phyloP scores from a whole-genome alignment of 2,113 vertebrate genomes.

The Ramphastos sulfuratus region DNA sequence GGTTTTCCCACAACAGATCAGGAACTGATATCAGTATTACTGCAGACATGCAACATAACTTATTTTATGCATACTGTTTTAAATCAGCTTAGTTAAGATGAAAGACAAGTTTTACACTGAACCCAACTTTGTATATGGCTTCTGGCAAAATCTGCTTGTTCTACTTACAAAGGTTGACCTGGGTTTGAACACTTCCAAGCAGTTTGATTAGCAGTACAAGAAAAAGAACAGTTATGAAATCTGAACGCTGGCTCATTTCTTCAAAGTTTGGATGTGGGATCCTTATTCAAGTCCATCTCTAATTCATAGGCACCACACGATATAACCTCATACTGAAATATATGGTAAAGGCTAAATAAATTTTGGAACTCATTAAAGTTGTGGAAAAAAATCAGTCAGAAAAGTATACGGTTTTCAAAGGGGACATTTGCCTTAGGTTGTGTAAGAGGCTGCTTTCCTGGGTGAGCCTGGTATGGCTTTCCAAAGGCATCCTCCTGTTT shows the following conservation, averaged over 20 bases:
- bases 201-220: not conserved
- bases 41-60: not conserved
- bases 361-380: not conserved
- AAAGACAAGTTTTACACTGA: not conserved
- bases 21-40: not conserved
- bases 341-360: not conserved
- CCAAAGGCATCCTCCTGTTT: not conserved
- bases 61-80: not conserved
- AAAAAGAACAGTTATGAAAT: not conserved
- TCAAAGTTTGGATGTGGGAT: not conserved
- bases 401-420: not conserved
- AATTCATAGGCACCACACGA: not conserved
- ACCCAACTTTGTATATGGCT: not conserved
- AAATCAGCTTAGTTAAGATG: not conserved
- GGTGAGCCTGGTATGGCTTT: not conserved
- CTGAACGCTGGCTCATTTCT: not conserved
- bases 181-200: not conserved
- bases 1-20: not conserved
- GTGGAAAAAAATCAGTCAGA: not conserved
- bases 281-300: not conserved
- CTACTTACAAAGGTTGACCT: not conserved
- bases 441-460: not conserved
- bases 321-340: not conserved
- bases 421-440: not conserved
- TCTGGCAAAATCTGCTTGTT: not conserved